Base-by-base conservation (phyloP, 1,140 invertebrate species). In the Sitophilus oryzae region DNA sequence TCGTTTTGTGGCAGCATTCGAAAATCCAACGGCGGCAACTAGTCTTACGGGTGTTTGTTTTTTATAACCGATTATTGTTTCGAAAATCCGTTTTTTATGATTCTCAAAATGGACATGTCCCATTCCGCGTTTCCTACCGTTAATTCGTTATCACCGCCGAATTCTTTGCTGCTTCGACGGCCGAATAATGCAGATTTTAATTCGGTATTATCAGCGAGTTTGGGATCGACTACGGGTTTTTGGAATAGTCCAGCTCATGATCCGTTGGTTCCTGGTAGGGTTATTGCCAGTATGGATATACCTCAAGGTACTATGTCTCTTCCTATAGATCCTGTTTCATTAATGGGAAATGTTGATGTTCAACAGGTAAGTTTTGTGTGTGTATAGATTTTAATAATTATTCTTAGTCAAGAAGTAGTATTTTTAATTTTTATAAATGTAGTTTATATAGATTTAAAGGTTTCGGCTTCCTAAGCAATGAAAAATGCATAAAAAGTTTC, bases 181-280 rank as follows among this genome's bases (percentile, higher is more conserved):
- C n/a, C n/a, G n/a, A n/a, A n/a, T n/a, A n/a, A n/a, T n/a, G n/a
- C n/a, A n/a, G n/a, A n/a, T n/a, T n/a, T n/a, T n/a, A n/a, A n/a
- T n/a, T n/a, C n/a, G n/a, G n/a, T n/a, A 14, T 18, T 37, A 47
- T 22, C 16, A 1, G 40, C n/a, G n/a, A n/a, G n/a, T n/a, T n/a
- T n/a, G n/a, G n/a, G n/a, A n/a, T n/a, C n/a, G n/a, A n/a, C n/a
- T n/a, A n/a, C n/a, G 19, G 47, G 51, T 56, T 51, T 41, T 56
- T 63, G 15, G 62, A 59, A 3, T 61, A 51, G 44, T n/a, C n/a
- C 59, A 18, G 46, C 63, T 40, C 59, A 61, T 5, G 63, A 67
- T 46, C 49, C 69, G 9, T 45, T 69, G 46, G 63, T 70, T 23
- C 68, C 68, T 6, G 69, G 68, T 43, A 63, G 62, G 53, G 69